Percentiles rank a stretch among this genome's conserved stretches.
phyloP scores from a whole-genome alignment of 53 echinoderm and acorn worm genomes.

The Luidia sarsii region DNA sequence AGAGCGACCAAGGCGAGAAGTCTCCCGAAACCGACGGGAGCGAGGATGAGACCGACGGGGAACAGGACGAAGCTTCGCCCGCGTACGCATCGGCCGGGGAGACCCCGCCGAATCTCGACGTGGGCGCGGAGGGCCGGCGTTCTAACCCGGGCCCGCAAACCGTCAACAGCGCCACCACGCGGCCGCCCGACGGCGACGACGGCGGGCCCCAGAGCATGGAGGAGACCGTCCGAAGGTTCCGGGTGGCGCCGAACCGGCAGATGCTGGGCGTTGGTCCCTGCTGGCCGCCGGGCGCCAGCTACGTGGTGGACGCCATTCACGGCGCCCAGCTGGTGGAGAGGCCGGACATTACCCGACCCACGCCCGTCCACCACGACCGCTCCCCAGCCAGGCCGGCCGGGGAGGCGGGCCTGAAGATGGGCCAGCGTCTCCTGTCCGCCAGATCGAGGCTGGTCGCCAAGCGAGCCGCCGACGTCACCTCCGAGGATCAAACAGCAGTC shows the following conservation, averaged over 20 bases:
- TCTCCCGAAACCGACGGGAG: background rate
- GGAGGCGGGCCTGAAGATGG: background rate
- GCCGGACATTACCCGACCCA: conserved; percentile 63
- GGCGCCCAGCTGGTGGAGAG: conserved; percentile 84
- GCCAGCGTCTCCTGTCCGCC: conserved; percentile 17
- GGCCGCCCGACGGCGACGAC: no score
- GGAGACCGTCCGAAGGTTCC: conserved; percentile 39
- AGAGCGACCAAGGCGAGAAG: conserved; percentile 23
- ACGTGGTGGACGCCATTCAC: conserved; percentile 80
- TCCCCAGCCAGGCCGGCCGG: conserved; percentile 33
- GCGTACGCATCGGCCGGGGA: conserved; percentile 22
- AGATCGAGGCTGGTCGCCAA: conserved; percentile 19
- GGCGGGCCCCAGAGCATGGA: conserved; percentile 57
- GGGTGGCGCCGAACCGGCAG: conserved; percentile 17
- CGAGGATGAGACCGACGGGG: conserved; percentile 1
- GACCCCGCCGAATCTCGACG: background rate
- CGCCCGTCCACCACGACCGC: conserved; percentile 49
- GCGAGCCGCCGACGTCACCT: background rate
- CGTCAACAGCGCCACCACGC: conserved; percentile 28
- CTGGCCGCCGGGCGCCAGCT: conserved; percentile 91
- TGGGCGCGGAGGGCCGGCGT: background rate
- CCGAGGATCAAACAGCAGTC: background rate
- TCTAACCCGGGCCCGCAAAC: background rate
- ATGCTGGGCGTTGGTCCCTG: conserved; percentile 82
- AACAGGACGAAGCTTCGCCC: conserved; percentile 10